These are phyloP conservation scores for Pelobates cultripes DNA, from an alignment of 2,797 vertebrate genomes.

Conservation along the genomic window DNA sequence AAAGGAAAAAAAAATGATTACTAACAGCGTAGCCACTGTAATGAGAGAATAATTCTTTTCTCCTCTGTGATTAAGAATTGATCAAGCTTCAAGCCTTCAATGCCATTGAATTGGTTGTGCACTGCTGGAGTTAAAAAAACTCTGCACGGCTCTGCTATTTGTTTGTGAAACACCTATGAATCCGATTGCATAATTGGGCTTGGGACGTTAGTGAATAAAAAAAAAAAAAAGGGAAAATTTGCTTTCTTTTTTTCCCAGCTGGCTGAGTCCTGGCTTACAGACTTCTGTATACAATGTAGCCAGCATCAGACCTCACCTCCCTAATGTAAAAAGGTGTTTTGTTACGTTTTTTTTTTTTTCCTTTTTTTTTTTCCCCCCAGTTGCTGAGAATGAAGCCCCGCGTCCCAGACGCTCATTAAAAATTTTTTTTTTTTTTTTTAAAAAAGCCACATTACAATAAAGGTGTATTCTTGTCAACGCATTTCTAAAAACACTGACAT, in stretches of 20 bases:
- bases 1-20: slow-evolving; percentile 74
- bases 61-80: slow-evolving; percentile 89
- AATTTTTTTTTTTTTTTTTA: too few relatives aligned
- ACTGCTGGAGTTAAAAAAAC: slow-evolving; percentile 82
- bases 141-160: slow-evolving; percentile 87
- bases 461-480: slow-evolving; percentile 83
- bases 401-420: slow-evolving; percentile 85
- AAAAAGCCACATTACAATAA: slow-evolving; percentile 80
- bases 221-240: slow-evolving; percentile 83
- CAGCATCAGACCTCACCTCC: slow-evolving; percentile 84
- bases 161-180: slow-evolving; percentile 95
- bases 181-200: slow-evolving; percentile 95
- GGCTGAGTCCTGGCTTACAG: slow-evolving; percentile 81
- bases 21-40: slow-evolving; percentile 83
- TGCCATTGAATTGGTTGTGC: slow-evolving; percentile 84
- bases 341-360: slow-evolving; percentile 72
- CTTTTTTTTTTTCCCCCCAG: slow-evolving; percentile 67
- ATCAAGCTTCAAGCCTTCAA: slow-evolving; percentile 86
- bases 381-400: slow-evolving; percentile 77
- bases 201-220: slow-evolving; percentile 79
- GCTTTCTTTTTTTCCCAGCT: slow-evolving; percentile 84
- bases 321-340: slow-evolving; percentile 86
- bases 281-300: slow-evolving; percentile 86
- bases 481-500: slow-evolving; percentile 81
- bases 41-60: slow-evolving; percentile 81